These are phyloP conservation scores for Oxyscelio sp. DNA, from an alignment of 2,888 invertebrate species.

Conservation along the genomic window DNA sequence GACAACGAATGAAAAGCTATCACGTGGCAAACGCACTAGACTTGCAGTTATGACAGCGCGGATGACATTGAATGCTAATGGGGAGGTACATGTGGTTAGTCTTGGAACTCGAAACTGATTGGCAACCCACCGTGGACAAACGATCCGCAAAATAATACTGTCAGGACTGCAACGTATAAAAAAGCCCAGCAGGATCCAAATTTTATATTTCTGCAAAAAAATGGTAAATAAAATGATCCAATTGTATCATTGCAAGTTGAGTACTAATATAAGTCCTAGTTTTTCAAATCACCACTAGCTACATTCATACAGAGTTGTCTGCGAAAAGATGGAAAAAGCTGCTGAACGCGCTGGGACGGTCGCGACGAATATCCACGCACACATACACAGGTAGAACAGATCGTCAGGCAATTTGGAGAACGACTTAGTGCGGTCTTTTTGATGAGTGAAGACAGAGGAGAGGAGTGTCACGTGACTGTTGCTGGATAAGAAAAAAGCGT, in stretches of 20 bases:
- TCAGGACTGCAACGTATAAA: constrained; percentile 74
- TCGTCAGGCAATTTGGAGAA: no score
- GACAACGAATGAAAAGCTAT: constrained; percentile 18
- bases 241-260: no score
- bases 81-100: constrained; percentile 21
- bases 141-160: constrained; percentile 74
- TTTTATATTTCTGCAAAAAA: constrained; percentile 72
- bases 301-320: constrained; percentile 27
- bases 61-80: constrained; percentile 27
- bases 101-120: constrained; percentile 50
- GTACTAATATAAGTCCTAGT: no score
- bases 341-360: constrained; percentile 12
- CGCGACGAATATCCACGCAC: constrained; percentile 28
- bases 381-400: constrained; percentile 45
- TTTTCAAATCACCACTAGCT: constrained; percentile 20
- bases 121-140: constrained; percentile 67
- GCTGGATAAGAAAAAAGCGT: constrained; percentile 5
- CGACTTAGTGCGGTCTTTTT: no score
- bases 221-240: constrained; percentile 67
- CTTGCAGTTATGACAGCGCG: constrained; percentile 72
- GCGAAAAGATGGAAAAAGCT: constrained; percentile 8
- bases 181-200: constrained; percentile 70
- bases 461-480: constrained; percentile 41
- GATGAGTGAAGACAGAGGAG: no score
- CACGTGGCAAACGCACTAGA: constrained; percentile 23